Evolutionary conservation across 2,888 invertebrate genomes (phyloP).

Genomic region (Dilophus febrilis): DNA sequence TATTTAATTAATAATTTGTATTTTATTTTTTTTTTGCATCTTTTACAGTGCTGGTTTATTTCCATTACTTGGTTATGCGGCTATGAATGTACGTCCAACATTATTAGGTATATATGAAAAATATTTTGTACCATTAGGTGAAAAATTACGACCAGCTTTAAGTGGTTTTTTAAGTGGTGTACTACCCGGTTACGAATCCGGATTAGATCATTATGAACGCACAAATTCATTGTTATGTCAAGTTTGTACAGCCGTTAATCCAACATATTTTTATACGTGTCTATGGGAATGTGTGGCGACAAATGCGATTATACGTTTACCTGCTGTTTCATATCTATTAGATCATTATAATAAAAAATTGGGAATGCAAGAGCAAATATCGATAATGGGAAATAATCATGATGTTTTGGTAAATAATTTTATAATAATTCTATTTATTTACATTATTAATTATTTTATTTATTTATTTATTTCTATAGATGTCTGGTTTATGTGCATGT

Average conservation of each 20-base stretch:
- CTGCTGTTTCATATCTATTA: slow-evolving; percentile 64
- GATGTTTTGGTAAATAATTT: slow-evolving; percentile 53
- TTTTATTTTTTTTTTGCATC: background rate
- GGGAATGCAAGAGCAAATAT: slow-evolving; percentile 63
- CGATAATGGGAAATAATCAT: slow-evolving; percentile 67
- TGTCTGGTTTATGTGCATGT: slow-evolving; percentile 58
- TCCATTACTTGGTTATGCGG: slow-evolving; percentile 74
- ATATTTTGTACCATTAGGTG: slow-evolving; percentile 70
- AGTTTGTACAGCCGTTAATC: slow-evolving; percentile 59
- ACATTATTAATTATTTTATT: background rate
- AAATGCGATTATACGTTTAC: slow-evolving; percentile 61
- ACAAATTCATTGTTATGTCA: slow-evolving; percentile 25
- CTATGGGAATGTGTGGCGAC: slow-evolving; percentile 76
- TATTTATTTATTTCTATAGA: slow-evolving; percentile 31
- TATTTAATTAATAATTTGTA: no score
- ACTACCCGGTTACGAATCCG: slow-evolving; percentile 73
- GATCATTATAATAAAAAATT: slow-evolving; percentile 63
- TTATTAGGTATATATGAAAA: slow-evolving; percentile 71
- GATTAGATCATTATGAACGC: slow-evolving; percentile 69
- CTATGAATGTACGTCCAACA: slow-evolving; percentile 74
- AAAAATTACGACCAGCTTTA: slow-evolving; percentile 50
- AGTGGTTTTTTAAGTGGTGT: slow-evolving; percentile 77
- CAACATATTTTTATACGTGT: slow-evolving; percentile 66
- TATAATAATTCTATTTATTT: background rate
- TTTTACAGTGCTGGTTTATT: slow-evolving; percentile 50